phyloP scores from a whole-genome alignment of 1,140 invertebrate species.

The Drosophila sproati region DNA sequence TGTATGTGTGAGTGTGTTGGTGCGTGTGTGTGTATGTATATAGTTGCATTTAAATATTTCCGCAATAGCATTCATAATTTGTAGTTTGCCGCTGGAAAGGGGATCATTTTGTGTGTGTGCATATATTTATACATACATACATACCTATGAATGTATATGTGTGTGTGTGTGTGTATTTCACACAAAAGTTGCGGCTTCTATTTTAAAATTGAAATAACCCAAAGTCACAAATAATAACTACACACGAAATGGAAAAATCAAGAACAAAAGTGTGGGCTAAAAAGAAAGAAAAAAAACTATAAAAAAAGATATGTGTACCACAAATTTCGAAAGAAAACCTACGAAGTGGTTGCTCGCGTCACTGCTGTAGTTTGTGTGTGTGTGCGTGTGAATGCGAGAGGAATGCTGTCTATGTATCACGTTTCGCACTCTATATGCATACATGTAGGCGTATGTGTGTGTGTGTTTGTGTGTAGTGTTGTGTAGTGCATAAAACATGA shows the following conservation, averaged over 20 bases:
- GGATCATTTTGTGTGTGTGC: constrained; percentile 38
- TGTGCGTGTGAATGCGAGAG: constrained; percentile 62
- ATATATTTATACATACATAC: too few species aligned
- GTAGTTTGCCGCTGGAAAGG: constrained; percentile 55
- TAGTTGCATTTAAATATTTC: constrained; percentile 68
- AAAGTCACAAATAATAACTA: constrained; percentile 1
- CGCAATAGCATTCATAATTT: constrained; percentile 61
- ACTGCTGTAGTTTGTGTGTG: constrained; percentile 42
- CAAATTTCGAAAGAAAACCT: constrained; percentile 70
- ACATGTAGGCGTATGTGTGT: constrained; percentile 20
- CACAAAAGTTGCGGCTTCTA: constrained; percentile 22
- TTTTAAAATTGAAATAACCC: constrained; percentile 30
- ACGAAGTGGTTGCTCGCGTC: constrained; percentile 76
- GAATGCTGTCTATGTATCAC: constrained; percentile 73
- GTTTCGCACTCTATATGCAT: constrained; percentile 59
- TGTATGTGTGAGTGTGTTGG: not conserved
- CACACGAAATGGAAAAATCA: constrained; percentile 28
- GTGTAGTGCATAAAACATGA: constrained; percentile 71
- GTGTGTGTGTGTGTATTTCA: constrained; percentile 24
- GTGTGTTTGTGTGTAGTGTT: constrained; percentile 61
- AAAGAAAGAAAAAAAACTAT: constrained; percentile 39
- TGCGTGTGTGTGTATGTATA: not conserved
- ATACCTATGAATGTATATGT: constrained; percentile 13
- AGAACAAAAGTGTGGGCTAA: constrained; percentile 34
- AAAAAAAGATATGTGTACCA: constrained; percentile 61